phyloP scores from a whole-genome alignment of 2,113 vertebrate species.

The Platycercus adscitus region DNA sequence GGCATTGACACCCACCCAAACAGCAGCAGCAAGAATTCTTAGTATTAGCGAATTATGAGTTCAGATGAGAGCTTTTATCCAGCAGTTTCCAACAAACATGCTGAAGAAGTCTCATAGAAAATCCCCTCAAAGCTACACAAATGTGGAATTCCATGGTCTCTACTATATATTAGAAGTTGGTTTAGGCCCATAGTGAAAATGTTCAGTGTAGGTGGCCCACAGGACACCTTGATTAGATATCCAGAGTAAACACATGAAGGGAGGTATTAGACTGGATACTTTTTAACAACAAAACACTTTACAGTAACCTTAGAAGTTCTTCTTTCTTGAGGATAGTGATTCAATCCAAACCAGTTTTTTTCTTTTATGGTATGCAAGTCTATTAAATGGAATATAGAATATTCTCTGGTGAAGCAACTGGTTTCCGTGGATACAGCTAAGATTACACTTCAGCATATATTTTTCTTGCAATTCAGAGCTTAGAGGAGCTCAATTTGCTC shows the following conservation, averaged over 20 bases:
- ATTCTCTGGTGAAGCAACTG: background rate
- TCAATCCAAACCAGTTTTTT: background rate
- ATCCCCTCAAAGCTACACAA: background rate
- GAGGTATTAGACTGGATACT: background rate
- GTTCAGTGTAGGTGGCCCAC: background rate
- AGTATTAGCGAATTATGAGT: background rate
- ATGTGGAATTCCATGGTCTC: background rate
- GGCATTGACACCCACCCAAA: background rate
- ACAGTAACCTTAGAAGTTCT: background rate
- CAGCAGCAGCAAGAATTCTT: background rate
- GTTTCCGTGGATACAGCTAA: slow-evolving; percentile 57
- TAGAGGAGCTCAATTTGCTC: slow-evolving; percentile 27
- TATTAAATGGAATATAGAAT: background rate
- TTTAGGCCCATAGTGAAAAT: background rate
- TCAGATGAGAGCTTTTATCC: background rate
- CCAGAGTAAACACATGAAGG: background rate
- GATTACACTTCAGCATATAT: slow-evolving; percentile 21
- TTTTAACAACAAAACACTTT: background rate
- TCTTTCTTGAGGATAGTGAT: background rate
- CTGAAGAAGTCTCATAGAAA: background rate
- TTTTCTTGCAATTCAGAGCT: slow-evolving; percentile 29
- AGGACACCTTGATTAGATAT: background rate
- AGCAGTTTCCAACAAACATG: background rate
- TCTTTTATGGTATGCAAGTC: background rate
- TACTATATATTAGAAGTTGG: no score